Percentiles rank a stretch among this genome's conserved stretches.
Conservation (phyloP, 2,113 vertebrate species). For the Glaucomys volans region DNA sequence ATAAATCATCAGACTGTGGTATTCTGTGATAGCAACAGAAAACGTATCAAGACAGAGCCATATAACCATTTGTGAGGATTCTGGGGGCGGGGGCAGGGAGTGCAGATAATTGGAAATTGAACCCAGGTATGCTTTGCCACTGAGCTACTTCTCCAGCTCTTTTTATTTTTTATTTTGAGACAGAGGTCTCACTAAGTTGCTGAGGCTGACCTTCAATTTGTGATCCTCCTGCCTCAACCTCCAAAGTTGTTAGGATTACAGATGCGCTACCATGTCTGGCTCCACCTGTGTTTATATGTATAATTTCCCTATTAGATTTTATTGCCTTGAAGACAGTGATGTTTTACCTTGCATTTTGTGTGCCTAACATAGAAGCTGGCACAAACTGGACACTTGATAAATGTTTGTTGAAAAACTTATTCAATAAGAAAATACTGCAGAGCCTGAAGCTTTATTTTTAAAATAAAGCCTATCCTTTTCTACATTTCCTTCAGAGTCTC, state of each 20-base stretch:
- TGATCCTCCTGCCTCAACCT: too few relatives aligned
- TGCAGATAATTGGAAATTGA: too few relatives aligned
- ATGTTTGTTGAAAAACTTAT: constrained; percentile 27
- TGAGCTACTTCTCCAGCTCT: too few relatives aligned
- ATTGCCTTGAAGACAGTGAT: neutral
- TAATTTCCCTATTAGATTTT: neutral
- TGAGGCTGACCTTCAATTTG: too few relatives aligned
- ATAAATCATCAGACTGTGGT: neutral
- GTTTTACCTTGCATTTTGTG: neutral
- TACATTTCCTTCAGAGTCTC: constrained; percentile 28
- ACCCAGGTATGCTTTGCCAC: too few relatives aligned
- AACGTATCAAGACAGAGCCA: neutral
- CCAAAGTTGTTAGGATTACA: too few relatives aligned
- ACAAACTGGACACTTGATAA: neutral
- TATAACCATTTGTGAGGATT: neutral
- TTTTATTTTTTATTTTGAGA: too few relatives aligned
- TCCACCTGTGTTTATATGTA: neutral
- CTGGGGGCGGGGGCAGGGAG: too few relatives aligned
- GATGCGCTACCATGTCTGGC: too few relatives aligned
- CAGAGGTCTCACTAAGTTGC: too few relatives aligned
- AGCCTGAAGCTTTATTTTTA: constrained; percentile 5
- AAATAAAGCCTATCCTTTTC: neutral
- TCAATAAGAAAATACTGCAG: neutral
- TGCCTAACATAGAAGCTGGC: neutral
- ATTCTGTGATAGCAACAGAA: neutral